These are phyloP conservation scores for Syngnathus scovelli DNA, from an alignment of 2,113 vertebrate genomes.

Conservation along the genomic window DNA sequence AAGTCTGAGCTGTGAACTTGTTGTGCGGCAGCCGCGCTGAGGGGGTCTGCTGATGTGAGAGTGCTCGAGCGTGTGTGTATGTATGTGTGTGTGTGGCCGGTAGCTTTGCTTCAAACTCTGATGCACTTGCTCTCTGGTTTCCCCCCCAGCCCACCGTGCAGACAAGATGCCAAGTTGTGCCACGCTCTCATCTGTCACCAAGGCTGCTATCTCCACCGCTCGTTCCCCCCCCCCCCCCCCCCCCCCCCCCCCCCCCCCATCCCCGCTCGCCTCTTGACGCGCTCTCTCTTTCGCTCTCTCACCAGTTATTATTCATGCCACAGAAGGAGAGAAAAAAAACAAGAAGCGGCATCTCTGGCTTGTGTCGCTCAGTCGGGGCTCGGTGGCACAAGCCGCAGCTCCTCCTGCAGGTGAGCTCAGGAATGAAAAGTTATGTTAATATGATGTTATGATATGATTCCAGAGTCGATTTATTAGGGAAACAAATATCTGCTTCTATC, in stretches of 20 bases:
- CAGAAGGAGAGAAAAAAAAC: slow-evolving; percentile 61
- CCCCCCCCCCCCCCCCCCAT: slow-evolving; percentile 14
- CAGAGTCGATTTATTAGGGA: not conserved
- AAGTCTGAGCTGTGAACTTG: slow-evolving; percentile 62
- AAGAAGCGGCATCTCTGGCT: slow-evolving; percentile 62
- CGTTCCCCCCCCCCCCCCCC: not conserved
- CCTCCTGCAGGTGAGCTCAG: slow-evolving; percentile 73
- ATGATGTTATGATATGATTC: not conserved
- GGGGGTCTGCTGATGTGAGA: slow-evolving; percentile 38
- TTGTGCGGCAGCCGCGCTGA: slow-evolving; percentile 45
- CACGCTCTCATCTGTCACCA: slow-evolving; percentile 68
- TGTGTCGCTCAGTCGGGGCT: slow-evolving; percentile 48
- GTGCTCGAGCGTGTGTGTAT: slow-evolving; percentile 32
- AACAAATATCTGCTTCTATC: slow-evolving; percentile 21
- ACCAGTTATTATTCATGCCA: slow-evolving; percentile 64
- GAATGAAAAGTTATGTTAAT: slow-evolving; percentile 26
- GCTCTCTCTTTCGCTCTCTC: slow-evolving; percentile 44
- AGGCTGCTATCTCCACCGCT: slow-evolving; percentile 58
- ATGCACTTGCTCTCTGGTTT: slow-evolving; percentile 60
- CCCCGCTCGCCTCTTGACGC: slow-evolving; percentile 53
- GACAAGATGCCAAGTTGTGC: slow-evolving; percentile 61
- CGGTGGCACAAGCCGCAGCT: slow-evolving; percentile 61
- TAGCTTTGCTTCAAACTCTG: slow-evolving; percentile 58
- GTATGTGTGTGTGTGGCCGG: slow-evolving; percentile 18
- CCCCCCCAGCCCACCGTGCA: slow-evolving; percentile 44